Evolutionary conservation across 2,888 invertebrate genomes (phyloP), one percentile per base, ranked within the genome.

Genomic region (Deilephila porcellus): DNA sequence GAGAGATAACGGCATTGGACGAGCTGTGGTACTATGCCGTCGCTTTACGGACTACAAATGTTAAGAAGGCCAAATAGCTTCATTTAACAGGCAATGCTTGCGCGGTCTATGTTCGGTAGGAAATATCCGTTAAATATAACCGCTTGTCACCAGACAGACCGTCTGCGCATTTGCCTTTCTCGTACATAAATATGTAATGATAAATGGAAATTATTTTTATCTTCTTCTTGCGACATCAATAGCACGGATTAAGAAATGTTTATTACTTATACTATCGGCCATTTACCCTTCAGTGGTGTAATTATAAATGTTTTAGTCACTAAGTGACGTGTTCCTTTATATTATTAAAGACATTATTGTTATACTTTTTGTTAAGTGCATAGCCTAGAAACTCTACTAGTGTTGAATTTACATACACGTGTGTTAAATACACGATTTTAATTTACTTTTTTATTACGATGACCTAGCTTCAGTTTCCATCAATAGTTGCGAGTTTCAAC

Each of bases 291-390:
- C 25, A 45, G 3, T 45, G 63, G 20, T 20, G n/a, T 37, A 45
- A 45, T 20, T 25, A 67, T 20, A 67, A 67, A 67, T 67, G 52
- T 14, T 45, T 67, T 19, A 45, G 67, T 67, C 25, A 25, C 67
- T 25, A 52, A 67, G 67, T 67, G 25, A 45, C 45, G 14, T 19
- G 63, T 19, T 20, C 20, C 19, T 45, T 52, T 67, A 14, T 67
- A 14, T 29, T 25, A 4, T 14, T 52, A 14, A 6, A 17, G n/a
- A 56, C 5, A 53, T 17, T 17, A 52, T 14, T 3, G 4, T 3
- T 53, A 53, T 53, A n/a, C 14, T 5, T 19, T 19, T 56, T 56
- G 17, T n/a, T 56, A 1, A 25, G 1, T 25, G 5, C 14, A 45
- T 11, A 45, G 45, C 45, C 45, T 45, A 11, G 45, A 45, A 45